Evolutionary conservation across 2,888 invertebrate species (phyloP).

Genomic region (Drosophila greeni): DNA sequence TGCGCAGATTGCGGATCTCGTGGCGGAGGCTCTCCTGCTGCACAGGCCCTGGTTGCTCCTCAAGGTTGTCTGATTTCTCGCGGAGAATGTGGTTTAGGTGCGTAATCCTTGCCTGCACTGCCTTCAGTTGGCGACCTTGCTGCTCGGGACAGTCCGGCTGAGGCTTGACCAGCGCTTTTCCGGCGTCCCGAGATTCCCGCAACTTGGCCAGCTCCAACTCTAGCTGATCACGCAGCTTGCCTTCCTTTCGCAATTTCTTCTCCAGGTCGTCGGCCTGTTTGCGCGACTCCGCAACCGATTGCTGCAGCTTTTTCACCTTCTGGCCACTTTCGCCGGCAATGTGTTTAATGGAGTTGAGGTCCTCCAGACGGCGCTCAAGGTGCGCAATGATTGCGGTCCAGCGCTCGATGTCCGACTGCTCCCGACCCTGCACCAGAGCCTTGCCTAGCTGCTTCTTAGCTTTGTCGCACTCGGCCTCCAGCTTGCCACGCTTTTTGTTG

Average conservation of each 20-base stretch:
- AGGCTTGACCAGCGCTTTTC: slow-evolving; percentile 81
- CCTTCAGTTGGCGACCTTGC: slow-evolving; percentile 79
- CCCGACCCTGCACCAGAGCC: slow-evolving; percentile 79
- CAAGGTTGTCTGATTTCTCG: slow-evolving; percentile 85
- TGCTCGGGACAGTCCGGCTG: slow-evolving; percentile 79
- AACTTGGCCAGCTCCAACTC: slow-evolving; percentile 83
- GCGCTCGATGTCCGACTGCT: slow-evolving; percentile 78
- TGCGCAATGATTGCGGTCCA: slow-evolving; percentile 79
- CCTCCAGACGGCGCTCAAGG: slow-evolving; percentile 80
- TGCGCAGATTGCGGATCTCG: slow-evolving; percentile 89
- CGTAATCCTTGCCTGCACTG: slow-evolving; percentile 84
- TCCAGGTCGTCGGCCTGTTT: slow-evolving; percentile 87
- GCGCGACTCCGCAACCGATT: slow-evolving; percentile 85
- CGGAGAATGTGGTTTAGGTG: slow-evolving; percentile 85
- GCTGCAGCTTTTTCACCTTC: slow-evolving; percentile 86
- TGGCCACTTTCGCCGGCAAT: slow-evolving; percentile 83
- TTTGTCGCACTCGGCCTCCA: slow-evolving; percentile 82
- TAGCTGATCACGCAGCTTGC: slow-evolving; percentile 84
- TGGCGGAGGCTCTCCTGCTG: slow-evolving; percentile 84
- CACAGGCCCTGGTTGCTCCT: slow-evolving; percentile 81
- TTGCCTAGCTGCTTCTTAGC: slow-evolving; percentile 81
- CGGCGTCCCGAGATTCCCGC: slow-evolving; percentile 78
- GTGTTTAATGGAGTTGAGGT: slow-evolving; percentile 81
- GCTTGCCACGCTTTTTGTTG: slow-evolving; percentile 82
- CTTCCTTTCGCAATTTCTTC: slow-evolving; percentile 86